Base-by-base conservation (phyloP, 2,113 vertebrate species). In the Pluvialis apricaria region DNA sequence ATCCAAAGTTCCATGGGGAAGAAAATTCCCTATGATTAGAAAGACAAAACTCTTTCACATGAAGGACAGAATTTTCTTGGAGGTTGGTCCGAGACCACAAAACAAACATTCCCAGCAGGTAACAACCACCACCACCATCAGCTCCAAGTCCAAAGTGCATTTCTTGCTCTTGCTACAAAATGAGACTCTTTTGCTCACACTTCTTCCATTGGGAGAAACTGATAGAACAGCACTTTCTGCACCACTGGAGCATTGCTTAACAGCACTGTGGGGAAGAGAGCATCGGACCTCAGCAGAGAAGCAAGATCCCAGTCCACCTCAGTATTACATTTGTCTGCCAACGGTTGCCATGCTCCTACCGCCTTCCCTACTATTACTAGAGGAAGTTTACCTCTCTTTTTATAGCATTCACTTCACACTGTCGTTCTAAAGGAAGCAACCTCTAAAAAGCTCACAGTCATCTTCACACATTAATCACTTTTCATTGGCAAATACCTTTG, bases 381-480 rank as follows among this genome's bases (percentile, higher is more conserved):
- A 1, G 6, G 65, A 83, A n/a, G 4, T 57, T 75, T 36, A 58
- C 4, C 5, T 5, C 51, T 36, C 42, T 45, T 88, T 42, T 45
- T 40, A 29, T n/a, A 71, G 8, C 13, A 61, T 32, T 38, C 16
- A 51, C 16, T 69, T 91, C 32, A 49, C 15, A 31, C 28, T 51
- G 18, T 13, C 2, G 0, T 62, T 86, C 32, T 57, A 64, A 54
- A 75, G 15, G n/a, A 83, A 96, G 88, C 52, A 91, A 95, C 89
- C 36, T 79, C 42, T 81, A 90, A 88, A 83, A 87, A 90, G 70
- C 57, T 95, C 95, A 96, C 90, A 92, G 25, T 16, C 55, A 44
- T 26, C 40, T 86, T 70, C 69, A 91, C 10, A 38, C 8, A 29
- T 34, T 5, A 78, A 86, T 86, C 19, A 52, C 25, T 66, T 80